Percentiles rank a stretch among this genome's conserved stretches.
Conservation (phyloP, 2,113 vertebrate species). For the Eubucco bourcierii region DNA sequence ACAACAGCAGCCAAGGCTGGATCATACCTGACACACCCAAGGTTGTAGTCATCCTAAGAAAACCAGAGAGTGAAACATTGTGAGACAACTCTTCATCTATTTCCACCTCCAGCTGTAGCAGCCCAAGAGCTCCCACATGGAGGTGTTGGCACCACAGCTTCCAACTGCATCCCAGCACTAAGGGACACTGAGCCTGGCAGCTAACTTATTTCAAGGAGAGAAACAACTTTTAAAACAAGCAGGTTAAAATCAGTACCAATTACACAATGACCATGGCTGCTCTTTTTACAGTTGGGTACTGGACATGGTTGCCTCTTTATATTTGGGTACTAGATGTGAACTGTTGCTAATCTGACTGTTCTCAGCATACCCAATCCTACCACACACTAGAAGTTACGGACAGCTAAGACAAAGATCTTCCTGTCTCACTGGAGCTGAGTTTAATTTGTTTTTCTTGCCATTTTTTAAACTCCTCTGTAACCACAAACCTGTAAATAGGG, state of each 20-base stretch:
- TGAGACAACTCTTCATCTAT: not conserved
- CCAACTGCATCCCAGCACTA: accelerated
- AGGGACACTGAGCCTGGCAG: accelerated
- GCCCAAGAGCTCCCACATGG: not conserved
- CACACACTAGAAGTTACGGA: not conserved
- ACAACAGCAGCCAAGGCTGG: not conserved
- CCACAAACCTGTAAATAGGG: not conserved
- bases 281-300: not conserved
- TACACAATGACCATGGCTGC: conserved; percentile 43
- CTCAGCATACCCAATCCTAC: conserved; percentile 13
- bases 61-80: not conserved
- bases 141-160: not conserved
- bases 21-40: accelerated
- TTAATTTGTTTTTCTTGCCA: not conserved
- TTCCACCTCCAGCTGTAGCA: not conserved
- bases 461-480: not conserved
- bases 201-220: not conserved
- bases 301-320: conserved; percentile 54
- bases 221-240: conserved; percentile 11
- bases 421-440: not conserved
- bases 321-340: conserved; percentile 48
- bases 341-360: conserved; percentile 46
- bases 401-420: not conserved
- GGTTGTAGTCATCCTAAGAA: not conserved
- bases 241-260: conserved; percentile 65